phyloP scores from a whole-genome alignment of 2,888 invertebrate species.

The Biston betularia region DNA sequence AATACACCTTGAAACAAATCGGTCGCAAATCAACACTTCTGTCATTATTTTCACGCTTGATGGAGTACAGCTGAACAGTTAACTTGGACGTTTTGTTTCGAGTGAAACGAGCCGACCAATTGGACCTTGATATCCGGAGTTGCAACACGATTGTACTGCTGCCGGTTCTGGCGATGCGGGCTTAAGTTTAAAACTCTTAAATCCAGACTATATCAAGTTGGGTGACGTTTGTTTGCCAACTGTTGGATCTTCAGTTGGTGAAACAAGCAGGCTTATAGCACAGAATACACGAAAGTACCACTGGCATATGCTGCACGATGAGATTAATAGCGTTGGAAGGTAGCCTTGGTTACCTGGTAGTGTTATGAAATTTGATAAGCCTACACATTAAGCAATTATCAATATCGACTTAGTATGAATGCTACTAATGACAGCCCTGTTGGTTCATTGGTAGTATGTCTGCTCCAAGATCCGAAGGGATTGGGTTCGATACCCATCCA shows the following conservation, averaged over 20 bases:
- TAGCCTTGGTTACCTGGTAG: too few relatives aligned
- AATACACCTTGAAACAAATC: constrained; percentile 28
- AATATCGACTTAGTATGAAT: too few relatives aligned
- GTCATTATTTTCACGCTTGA: constrained; percentile 61
- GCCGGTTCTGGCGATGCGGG: constrained; percentile 42
- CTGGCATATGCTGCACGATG: too few relatives aligned
- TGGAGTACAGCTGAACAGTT: constrained; percentile 48
- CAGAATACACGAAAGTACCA: too few relatives aligned
- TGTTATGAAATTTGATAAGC: too few relatives aligned
- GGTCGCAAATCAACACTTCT: constrained; percentile 38
- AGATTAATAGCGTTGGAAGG: too few relatives aligned
- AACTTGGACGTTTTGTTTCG: constrained; percentile 69
- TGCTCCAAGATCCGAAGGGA: too few relatives aligned
- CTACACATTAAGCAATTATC: too few relatives aligned
- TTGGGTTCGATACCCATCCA: too few relatives aligned
- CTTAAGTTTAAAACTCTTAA: constrained; percentile 51
- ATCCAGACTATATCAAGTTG: not conserved
- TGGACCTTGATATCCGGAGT: constrained; percentile 84
- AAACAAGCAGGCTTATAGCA: not conserved
- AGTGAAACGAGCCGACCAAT: constrained; percentile 77
- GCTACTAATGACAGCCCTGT: too few relatives aligned
- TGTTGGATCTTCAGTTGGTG: not conserved
- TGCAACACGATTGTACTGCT: constrained; percentile 63
- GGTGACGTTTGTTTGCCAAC: not conserved
- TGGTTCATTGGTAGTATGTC: too few relatives aligned